phyloP scores from a whole-genome alignment of 2,888 invertebrate species.

The Tuta absoluta region DNA sequence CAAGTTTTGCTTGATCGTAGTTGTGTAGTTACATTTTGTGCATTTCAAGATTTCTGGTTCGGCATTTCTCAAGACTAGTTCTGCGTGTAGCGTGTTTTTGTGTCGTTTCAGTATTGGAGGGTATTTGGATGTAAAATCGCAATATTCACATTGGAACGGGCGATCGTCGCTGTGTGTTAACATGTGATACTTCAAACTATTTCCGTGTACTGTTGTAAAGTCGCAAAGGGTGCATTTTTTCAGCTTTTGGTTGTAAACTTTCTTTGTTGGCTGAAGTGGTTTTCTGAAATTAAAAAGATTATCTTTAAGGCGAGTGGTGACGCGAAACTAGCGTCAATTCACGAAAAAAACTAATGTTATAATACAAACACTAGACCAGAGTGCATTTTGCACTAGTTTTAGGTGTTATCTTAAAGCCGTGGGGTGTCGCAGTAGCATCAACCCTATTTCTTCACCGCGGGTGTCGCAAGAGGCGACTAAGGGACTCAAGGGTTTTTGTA shows the following conservation, averaged over 20 bases:
- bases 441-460: too few relatives aligned
- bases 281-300: slow-evolving; percentile 23
- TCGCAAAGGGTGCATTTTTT: slow-evolving; percentile 50
- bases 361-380: too few relatives aligned
- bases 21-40: slow-evolving; percentile 44
- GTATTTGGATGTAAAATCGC: slow-evolving; percentile 57
- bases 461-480: too few relatives aligned
- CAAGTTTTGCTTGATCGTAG: slow-evolving; percentile 42
- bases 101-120: slow-evolving; percentile 53
- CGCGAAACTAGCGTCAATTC: too few relatives aligned
- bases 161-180: slow-evolving; percentile 48
- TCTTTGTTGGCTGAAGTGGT: slow-evolving; percentile 5
- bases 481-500: too few relatives aligned
- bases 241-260: neutral
- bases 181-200: slow-evolving; percentile 52
- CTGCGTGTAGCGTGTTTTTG: neutral
- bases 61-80: slow-evolving; percentile 9
- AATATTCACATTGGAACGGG: slow-evolving; percentile 47
- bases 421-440: too few relatives aligned
- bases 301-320: too few relatives aligned
- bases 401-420: too few relatives aligned
- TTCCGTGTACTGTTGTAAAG: slow-evolving; percentile 54
- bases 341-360: too few relatives aligned
- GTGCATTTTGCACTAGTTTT: too few relatives aligned
- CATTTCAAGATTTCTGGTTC: slow-evolving; percentile 43